Evolutionary conservation across 2,113 vertebrate species (phyloP).

Genomic region (Struthio camelus): DNA sequence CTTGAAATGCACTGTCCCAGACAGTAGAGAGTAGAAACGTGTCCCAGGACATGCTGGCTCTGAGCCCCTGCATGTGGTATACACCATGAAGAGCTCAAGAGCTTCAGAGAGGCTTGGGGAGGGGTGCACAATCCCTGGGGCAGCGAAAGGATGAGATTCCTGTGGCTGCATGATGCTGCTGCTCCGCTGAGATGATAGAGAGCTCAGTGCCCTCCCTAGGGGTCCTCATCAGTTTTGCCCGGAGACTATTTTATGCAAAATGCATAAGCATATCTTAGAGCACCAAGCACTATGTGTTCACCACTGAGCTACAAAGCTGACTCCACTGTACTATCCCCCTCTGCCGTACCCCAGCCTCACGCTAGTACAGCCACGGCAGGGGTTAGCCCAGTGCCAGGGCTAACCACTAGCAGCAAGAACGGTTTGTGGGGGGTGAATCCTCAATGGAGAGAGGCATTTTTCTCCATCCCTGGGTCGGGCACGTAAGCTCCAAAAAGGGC

Average conservation of each 20-base stretch:
- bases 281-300: not conserved
- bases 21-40: not conserved
- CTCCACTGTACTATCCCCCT: not conserved
- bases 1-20: not conserved
- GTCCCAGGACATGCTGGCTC: not conserved
- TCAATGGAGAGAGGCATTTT: not conserved
- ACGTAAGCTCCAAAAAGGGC: not conserved
- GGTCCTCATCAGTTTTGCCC: not conserved
- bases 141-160: not conserved
- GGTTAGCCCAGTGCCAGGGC: accelerated
- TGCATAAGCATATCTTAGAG: not conserved
- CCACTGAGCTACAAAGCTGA: no score
- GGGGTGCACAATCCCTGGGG: not conserved
- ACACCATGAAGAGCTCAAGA: not conserved
- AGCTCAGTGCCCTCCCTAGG: not conserved
- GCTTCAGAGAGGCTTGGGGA: not conserved
- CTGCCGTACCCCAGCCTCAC: not conserved
- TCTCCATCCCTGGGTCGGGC: not conserved
- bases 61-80: not conserved
- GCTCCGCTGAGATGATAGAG: not conserved
- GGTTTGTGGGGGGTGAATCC: not conserved
- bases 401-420: not conserved
- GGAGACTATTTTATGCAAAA: not conserved
- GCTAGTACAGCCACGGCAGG: not conserved
- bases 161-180: not conserved